Base-by-base conservation (phyloP, 23 tunicate genomes). In the Trididemnum nubilum region DNA sequence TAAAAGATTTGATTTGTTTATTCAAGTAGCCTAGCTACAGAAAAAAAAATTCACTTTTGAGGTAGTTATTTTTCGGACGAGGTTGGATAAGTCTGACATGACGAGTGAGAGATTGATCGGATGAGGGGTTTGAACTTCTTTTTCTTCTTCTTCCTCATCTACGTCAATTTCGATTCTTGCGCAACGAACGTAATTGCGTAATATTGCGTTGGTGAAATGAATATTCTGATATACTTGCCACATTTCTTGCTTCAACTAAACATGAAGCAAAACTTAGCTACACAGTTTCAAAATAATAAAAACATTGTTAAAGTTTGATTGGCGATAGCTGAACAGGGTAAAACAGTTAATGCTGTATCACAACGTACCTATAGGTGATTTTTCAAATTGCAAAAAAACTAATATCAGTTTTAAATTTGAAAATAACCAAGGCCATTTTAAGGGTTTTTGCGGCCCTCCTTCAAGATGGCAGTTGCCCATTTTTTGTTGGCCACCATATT, bases 211-310 rank as follows among this genome's bases (percentile, higher is more conserved):
- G 51, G 51, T 73, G 0, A 86, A 40, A 27, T 72, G 75, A 2
- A 87, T 71, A 1, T 60, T 54, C 34, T 87, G 92, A 76, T 87
- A 81, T 0, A 59, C 25, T 50, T 87, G 79, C 86, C 81, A 87
- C 85, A 87, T 72, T 18, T 87, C 86, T 73, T 87, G 92, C 35
- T 87, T 87, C n/a, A 81, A 40, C 92, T 87, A 51, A 27, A 73
- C 58, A 39, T 25, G 2, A 75, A 71, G n/a, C 9, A 9, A 71
- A 5, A 15, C 21, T 5, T 9, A n/a, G n/a, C n/a, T n/a, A n/a
- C n/a, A n/a, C n/a, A n/a, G n/a, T n/a, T n/a, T n/a, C n/a, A n/a
- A n/a, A n/a, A n/a, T n/a, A n/a, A n/a, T n/a, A n/a, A n/a, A n/a
- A n/a, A n/a, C n/a, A n/a, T n/a, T n/a, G n/a, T n/a, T n/a, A n/a